Percentiles rank a stretch among this genome's conserved stretches.
These are phyloP conservation scores for Sapajus apella DNA, from an alignment of 2,113 vertebrate species.

Conservation along the genomic window DNA sequence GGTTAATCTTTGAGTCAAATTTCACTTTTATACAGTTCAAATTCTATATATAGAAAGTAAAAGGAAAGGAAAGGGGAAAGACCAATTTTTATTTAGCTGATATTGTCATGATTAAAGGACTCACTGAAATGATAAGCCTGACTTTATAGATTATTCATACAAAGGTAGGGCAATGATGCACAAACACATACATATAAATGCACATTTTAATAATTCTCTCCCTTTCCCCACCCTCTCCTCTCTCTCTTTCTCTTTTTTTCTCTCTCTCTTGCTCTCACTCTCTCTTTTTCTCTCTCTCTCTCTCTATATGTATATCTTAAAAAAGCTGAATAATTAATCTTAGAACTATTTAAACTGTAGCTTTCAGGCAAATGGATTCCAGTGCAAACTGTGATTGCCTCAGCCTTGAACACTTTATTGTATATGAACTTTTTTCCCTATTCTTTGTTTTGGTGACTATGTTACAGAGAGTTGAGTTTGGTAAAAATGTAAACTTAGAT, in stretches of 20 bases:
- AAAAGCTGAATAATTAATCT: background rate
- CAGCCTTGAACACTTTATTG: background rate
- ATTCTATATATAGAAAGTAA: background rate
- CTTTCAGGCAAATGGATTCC: conserved; percentile 5
- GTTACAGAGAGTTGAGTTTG: background rate
- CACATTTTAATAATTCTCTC: background rate
- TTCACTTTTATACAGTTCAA: background rate
- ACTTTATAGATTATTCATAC: background rate
- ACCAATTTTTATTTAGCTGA: background rate
- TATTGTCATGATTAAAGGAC: background rate
- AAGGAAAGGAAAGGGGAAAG: background rate
- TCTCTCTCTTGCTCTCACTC: too few relatives aligned
- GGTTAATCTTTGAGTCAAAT: background rate
- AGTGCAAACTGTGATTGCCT: background rate
- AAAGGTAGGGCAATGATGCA: background rate
- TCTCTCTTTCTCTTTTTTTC: background rate
- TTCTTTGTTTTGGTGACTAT: background rate
- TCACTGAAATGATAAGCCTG: background rate
- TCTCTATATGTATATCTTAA: too few relatives aligned
- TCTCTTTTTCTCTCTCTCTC: too few relatives aligned
- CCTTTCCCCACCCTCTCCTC: too few relatives aligned
- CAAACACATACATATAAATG: background rate
- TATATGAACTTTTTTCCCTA: background rate
- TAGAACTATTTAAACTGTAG: background rate
- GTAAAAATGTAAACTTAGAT: background rate